Percentiles rank a stretch among this genome's conserved stretches.
These are phyloP conservation scores for Diploscapter pachys DNA, from an alignment of 1,140 invertebrate species.

Conservation along the genomic window DNA sequence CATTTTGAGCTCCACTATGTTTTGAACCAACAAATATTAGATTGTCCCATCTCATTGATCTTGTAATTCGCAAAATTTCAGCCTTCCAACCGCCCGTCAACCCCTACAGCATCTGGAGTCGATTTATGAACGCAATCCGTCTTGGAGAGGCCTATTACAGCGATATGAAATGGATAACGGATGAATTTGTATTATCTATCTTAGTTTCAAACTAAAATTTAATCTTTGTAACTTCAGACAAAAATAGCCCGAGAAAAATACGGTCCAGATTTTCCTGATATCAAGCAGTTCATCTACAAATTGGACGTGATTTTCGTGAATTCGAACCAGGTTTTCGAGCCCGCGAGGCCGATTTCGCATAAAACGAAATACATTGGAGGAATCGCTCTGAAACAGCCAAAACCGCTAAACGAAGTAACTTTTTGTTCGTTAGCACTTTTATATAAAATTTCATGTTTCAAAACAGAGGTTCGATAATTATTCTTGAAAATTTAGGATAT, in stretches of 20 bases:
- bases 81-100: too few relatives aligned
- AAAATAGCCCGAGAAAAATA: neutral
- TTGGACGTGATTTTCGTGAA: constrained; percentile 22
- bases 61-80: too few relatives aligned
- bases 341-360: constrained; percentile 17
- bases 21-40: too few relatives aligned
- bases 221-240: constrained; percentile 6
- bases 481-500: constrained; percentile 6
- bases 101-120: too few relatives aligned
- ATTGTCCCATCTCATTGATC: too few relatives aligned
- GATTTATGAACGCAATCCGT: too few relatives aligned
- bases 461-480: too few relatives aligned
- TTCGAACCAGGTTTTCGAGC: constrained; percentile 29
- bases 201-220: neutral
- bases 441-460: neutral
- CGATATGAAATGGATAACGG: too few relatives aligned
- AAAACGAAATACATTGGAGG: constrained; percentile 30
- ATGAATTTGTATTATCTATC: too few relatives aligned
- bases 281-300: constrained; percentile 6
- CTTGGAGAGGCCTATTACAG: too few relatives aligned
- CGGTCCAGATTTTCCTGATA: constrained; percentile 1
- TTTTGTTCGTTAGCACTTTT: neutral
- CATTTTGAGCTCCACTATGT: too few relatives aligned
- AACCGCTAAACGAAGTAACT: constrained; percentile 10
- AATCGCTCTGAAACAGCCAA: constrained; percentile 19